Conservation (phyloP, 2,113 vertebrate genomes). For the Pycnonotus jocosus region DNA sequence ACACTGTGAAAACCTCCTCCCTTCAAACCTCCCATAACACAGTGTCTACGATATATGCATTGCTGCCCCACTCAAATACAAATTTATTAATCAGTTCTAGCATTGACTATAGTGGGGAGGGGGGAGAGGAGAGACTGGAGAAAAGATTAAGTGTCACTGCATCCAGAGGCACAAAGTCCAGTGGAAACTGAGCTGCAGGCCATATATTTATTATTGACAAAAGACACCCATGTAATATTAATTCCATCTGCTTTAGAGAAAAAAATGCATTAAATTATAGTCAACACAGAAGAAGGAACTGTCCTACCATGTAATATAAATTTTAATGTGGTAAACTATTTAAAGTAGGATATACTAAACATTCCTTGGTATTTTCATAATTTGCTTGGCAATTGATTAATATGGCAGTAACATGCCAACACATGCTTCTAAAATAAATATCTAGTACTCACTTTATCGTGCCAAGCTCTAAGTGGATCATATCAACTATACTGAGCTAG, state of each 20-base stretch:
- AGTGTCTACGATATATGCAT: accelerated
- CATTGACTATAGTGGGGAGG: accelerated
- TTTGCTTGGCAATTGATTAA: not conserved
- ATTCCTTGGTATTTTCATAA: not conserved
- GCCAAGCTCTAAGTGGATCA: not conserved
- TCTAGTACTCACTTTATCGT: not conserved
- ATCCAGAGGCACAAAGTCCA: not conserved
- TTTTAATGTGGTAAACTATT: not conserved
- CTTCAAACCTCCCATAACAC: not conserved
- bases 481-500: not conserved
- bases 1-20: not conserved
- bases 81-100: not conserved
- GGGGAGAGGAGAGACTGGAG: not conserved
- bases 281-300: not conserved
- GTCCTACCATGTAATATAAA: not conserved
- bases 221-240: not conserved
- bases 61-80: not conserved
- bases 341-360: not conserved
- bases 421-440: not conserved
- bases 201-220: not conserved
- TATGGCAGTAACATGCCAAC: not conserved
- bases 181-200: not conserved
- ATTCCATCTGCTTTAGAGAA: not conserved
- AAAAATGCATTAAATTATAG: not conserved
- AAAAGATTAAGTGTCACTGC: not conserved